These are phyloP conservation scores for Micromys minutus DNA, from an alignment of 2,113 vertebrate species.

Conservation along the genomic window DNA sequence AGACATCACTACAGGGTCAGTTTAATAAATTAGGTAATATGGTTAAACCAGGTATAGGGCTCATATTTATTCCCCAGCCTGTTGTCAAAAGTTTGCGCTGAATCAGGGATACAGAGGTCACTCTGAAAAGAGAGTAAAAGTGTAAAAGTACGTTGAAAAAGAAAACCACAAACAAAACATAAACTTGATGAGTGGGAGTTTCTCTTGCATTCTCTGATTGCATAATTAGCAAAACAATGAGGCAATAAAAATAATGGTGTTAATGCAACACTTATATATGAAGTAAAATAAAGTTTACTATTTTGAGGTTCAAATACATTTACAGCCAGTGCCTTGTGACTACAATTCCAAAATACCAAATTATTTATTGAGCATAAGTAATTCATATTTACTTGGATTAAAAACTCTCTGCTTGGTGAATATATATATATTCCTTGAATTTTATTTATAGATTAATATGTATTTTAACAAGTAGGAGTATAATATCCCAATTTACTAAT, in stretches of 20 bases:
- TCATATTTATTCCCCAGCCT: background rate
- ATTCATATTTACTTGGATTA: background rate
- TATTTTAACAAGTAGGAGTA: background rate
- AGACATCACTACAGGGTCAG: background rate
- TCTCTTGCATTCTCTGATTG: background rate
- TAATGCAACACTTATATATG: too few species aligned
- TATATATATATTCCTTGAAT: too few species aligned
- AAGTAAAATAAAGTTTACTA: background rate
- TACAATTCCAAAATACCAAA: background rate
- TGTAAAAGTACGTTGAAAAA: background rate
- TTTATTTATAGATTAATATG: too few species aligned
- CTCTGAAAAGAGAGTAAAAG: too few species aligned
- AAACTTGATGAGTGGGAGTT: background rate
- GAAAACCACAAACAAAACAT: background rate
- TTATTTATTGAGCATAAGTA: background rate
- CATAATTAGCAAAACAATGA: background rate
- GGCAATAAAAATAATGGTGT: background rate
- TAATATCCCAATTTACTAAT: background rate
- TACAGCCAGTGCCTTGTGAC: background rate
- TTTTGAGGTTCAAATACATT: background rate
- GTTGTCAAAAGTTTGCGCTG: background rate
- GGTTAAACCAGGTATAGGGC: background rate
- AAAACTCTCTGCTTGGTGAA: background rate
- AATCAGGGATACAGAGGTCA: background rate
- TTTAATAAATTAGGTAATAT: background rate